A percentile compares a stretch with the other conserved stretches of the same genome.
Evolutionary conservation across 2,888 invertebrate genomes (phyloP).

Genomic region (Aphodius sticticus): DNA sequence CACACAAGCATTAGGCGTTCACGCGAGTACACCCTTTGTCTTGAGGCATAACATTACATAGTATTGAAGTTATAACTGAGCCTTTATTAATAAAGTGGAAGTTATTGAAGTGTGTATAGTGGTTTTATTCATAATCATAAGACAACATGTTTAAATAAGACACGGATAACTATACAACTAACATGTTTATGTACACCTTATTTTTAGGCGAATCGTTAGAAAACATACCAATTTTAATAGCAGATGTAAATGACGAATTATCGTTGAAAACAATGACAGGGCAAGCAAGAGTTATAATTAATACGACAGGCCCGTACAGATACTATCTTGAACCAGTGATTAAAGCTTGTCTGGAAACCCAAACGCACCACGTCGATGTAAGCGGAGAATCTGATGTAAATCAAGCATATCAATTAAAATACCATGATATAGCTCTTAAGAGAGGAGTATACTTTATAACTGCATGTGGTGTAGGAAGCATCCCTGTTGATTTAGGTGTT

Average conservation of each 20-base stretch:
- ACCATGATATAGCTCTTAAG: constrained; percentile 76
- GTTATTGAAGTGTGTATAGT: no score
- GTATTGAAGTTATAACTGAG: no score
- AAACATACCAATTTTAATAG: constrained; percentile 67
- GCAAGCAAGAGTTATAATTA: constrained; percentile 81
- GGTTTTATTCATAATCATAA: no score
- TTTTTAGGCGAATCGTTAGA: neutral
- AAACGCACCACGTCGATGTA: constrained; percentile 90
- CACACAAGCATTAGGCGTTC: no score
- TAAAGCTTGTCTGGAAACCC: constrained; percentile 78
- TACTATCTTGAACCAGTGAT: constrained; percentile 91
- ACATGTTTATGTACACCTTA: neutral
- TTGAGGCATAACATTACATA: no score
- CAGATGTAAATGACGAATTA: constrained; percentile 77
- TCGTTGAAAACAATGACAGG: constrained; percentile 83
- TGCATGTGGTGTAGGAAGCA: constrained; percentile 93
- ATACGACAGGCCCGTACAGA: constrained; percentile 91
- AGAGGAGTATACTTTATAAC: constrained; percentile 85
- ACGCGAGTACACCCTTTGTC: no score
- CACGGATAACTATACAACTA: neutral
- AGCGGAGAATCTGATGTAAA: constrained; percentile 84
- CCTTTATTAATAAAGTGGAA: no score
- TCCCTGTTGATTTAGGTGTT: constrained; percentile 88
- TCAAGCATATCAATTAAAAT: constrained; percentile 71
- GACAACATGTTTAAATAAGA: no score